Conservation (phyloP, 35 echinoderm and acorn worm genomes). For the Holothuria glaberrima region DNA sequence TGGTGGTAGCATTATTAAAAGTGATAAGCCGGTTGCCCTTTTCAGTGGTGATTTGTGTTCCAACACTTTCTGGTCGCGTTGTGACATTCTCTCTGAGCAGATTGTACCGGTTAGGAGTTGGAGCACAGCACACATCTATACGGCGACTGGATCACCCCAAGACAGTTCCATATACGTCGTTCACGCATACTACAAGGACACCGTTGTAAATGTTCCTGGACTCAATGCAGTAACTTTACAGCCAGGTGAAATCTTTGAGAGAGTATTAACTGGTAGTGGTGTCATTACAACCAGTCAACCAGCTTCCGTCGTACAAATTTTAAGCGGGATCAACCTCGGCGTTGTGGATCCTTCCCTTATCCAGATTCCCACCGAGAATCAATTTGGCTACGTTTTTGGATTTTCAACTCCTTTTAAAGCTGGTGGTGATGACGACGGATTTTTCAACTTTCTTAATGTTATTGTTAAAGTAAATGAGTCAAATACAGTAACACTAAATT, state of each 20-base stretch:
- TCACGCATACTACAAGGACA: constrained; percentile 50
- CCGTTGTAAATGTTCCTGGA: constrained; percentile 51
- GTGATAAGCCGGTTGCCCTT: constrained; percentile 58
- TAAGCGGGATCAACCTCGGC: constrained; percentile 22
- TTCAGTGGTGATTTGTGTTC: constrained; percentile 62
- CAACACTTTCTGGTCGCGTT: not conserved
- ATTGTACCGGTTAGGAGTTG: constrained; percentile 62
- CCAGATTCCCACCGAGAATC: constrained; percentile 58
- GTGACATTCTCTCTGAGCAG: constrained; percentile 60
- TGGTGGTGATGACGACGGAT: constrained; percentile 42
- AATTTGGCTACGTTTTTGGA: constrained; percentile 69
- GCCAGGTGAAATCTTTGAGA: constrained; percentile 52
- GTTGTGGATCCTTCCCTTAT: constrained; percentile 61
- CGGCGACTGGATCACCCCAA: not conserved
- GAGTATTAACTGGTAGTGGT: constrained; percentile 30
- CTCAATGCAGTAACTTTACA: constrained; percentile 11
- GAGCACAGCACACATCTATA: constrained; percentile 71
- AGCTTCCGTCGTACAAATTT: constrained; percentile 46
- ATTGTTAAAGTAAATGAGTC: constrained; percentile 42
- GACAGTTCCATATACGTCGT: constrained; percentile 47
- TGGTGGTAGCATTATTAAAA: constrained; percentile 61
- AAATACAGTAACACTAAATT: constrained; percentile 49
- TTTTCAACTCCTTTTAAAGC: constrained; percentile 67
- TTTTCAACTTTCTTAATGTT: constrained; percentile 68
- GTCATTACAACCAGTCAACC: constrained; percentile 55